Percentiles rank a stretch among this genome's conserved stretches.
These are phyloP conservation scores for Lordiphosa mommai DNA, from an alignment of 1,140 invertebrate species.

Conservation along the genomic window DNA sequence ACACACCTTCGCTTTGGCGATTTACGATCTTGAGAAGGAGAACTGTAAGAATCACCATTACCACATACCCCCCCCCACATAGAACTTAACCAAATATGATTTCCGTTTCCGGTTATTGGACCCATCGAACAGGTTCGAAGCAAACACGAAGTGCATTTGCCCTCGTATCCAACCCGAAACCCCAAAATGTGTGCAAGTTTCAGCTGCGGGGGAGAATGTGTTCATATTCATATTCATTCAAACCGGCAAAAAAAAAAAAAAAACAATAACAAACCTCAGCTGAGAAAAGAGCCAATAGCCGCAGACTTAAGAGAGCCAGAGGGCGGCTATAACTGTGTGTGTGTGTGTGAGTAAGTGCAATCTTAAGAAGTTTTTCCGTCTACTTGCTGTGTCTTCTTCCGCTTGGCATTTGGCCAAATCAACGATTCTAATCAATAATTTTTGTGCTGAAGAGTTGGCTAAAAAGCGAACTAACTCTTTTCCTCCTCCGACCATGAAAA, in stretches of 20 bases:
- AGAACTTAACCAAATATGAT: conserved; percentile 58
- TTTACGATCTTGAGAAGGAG: conserved; percentile 47
- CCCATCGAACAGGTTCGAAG: conserved; percentile 56
- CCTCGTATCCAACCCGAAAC: conserved; percentile 30
- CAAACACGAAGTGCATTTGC: conserved; percentile 54
- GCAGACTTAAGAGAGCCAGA: conserved; percentile 14
- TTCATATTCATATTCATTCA: conserved; percentile 61
- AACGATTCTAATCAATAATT: conserved; percentile 64
- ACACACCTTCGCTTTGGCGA: conserved; percentile 66
- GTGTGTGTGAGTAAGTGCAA: conserved; percentile 18
- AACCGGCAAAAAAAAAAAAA: conserved; percentile 66
- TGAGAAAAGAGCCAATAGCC: conserved; percentile 40
- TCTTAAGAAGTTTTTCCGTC: conserved; percentile 56
- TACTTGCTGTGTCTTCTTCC: conserved; percentile 21
- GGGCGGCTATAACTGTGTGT: neutral
- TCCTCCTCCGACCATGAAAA: conserved; percentile 62
- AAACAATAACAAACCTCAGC: conserved; percentile 75
- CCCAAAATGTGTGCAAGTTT: neutral
- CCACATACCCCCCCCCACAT: conserved; percentile 27
- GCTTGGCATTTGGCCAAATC: conserved; percentile 61
- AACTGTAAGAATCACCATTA: conserved; percentile 41
- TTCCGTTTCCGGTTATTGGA: conserved; percentile 56
- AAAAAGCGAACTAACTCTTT: conserved; percentile 6
- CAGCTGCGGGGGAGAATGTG: conserved; percentile 1
- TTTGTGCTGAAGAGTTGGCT: conserved; percentile 18